Base-by-base conservation (phyloP, 2,797 vertebrate genomes). In the Phyllotis vaccarum region DNA sequence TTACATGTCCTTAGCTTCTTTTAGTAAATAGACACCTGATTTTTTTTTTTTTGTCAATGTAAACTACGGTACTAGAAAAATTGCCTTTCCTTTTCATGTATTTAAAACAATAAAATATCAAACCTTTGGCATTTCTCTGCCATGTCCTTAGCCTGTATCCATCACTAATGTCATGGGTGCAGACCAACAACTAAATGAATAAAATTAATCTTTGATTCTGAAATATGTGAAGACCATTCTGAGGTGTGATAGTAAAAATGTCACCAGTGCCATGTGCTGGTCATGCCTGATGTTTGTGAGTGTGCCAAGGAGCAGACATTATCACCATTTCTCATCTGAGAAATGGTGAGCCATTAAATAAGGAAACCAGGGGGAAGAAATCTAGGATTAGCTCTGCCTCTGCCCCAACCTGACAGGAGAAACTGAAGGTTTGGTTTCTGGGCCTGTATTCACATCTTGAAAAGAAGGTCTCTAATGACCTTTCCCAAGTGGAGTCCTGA, bases 41-140 rank as follows among this genome's bases (percentile, higher is more conserved):
- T 58, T 60, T 91, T 17, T 37, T 54, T 43, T 74, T 19, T 72
- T 68, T 70, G 46, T 40, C 49, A 80, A 49, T 79, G 22, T 70
- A 22, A 64, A 52, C 43, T 92, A 72, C 5, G 24, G 27, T 37
- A 31, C 17, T 16, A 14, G 27, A 91, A 82, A 92, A 58, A 31
- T 21, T 9, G 54, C 2, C 34, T 24, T 90, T 91, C 46, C 37
- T 91, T 79, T 90, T 49, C 14, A 8, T 58, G 21, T 62, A 17
- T 74, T 90, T 93, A 74, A 93, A 93, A 92, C 43, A 96, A 85
- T 14, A 88, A 76, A 37, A 34, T 6, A 27, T 24, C 40, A 62
- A 72, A 58, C 13, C 3, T 49, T 62, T 54, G 54, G 60, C 2
- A 7, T 34, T 81, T 90, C 80, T 90, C 70, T 56, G 10, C 21